Conservation (phyloP, 2,113 vertebrate genomes). For the Zapus hudsonius region DNA sequence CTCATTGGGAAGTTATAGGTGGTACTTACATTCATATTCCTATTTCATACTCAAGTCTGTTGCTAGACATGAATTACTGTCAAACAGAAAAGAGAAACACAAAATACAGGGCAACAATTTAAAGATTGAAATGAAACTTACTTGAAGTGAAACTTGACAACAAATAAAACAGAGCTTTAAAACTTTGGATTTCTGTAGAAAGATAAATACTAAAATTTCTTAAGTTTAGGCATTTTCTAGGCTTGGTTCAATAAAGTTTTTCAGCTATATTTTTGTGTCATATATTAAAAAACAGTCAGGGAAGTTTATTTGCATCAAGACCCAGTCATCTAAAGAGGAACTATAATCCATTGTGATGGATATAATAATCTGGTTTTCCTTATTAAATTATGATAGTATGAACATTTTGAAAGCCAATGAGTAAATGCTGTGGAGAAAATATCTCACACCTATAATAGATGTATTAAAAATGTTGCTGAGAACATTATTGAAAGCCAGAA, state of each 20-base stretch:
- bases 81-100: not conserved
- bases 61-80: not conserved
- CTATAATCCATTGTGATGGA: not conserved
- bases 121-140: not conserved
- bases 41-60: not conserved
- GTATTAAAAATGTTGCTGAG: not conserved
- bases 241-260: not conserved
- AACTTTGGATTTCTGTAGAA: constrained; percentile 13
- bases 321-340: not conserved
- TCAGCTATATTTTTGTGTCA: not conserved
- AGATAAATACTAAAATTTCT: not conserved
- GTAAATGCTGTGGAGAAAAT: not conserved
- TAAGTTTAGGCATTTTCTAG: not conserved
- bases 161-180: not conserved
- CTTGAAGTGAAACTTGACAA: not conserved
- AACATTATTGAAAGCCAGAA: not conserved
- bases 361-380: not conserved
- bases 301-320: not conserved
- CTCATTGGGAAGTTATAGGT: not conserved
- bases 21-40: not conserved
- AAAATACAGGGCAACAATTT: not conserved
- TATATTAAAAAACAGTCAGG: not conserved
- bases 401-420: constrained; percentile 18
- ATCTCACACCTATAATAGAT: not conserved
- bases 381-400: not conserved